Conservation (phyloP, 2,797 vertebrate species). For the Novumbra hubbsi region DNA sequence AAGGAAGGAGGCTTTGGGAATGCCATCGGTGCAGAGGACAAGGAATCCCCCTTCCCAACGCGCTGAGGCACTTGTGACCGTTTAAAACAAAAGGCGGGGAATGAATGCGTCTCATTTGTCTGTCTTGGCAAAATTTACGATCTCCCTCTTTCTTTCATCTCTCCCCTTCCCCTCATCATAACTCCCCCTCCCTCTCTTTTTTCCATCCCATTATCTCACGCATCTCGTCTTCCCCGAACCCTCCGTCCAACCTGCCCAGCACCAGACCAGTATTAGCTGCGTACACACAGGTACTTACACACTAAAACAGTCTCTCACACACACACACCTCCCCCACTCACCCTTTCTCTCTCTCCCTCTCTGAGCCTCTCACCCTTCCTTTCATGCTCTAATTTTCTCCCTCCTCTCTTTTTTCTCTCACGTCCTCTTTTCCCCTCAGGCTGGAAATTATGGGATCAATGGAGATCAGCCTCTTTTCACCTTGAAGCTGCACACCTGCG, state of each 20-base stretch:
- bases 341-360: slow-evolving; percentile 33
- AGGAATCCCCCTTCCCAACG: background rate
- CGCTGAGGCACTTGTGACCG: slow-evolving; percentile 53
- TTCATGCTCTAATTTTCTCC: no score
- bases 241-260: slow-evolving; percentile 39
- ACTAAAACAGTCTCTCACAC: background rate
- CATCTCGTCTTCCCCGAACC: slow-evolving; percentile 58
- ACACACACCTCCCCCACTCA: slow-evolving; percentile 5
- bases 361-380: slow-evolving; percentile 3
- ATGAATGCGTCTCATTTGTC: slow-evolving; percentile 74
- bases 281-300: slow-evolving; percentile 64
- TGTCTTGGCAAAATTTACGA: slow-evolving; percentile 78
- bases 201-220: slow-evolving; percentile 63
- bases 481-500: slow-evolving; percentile 75
- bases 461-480: slow-evolving; percentile 65
- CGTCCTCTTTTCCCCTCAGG: slow-evolving; percentile 48
- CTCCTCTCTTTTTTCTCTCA: background rate
- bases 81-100: slow-evolving; percentile 51
- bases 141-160: slow-evolving; percentile 69
- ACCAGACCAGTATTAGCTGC: slow-evolving; percentile 53
- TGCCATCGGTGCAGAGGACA: slow-evolving; percentile 37
- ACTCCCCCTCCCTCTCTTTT: slow-evolving; percentile 45
- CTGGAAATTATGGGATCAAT: slow-evolving; percentile 76
- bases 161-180: slow-evolving; percentile 41
- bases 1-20: slow-evolving; percentile 47